Base-by-base conservation (phyloP, 2,797 vertebrate genomes). In the Malurus leucopterus region DNA sequence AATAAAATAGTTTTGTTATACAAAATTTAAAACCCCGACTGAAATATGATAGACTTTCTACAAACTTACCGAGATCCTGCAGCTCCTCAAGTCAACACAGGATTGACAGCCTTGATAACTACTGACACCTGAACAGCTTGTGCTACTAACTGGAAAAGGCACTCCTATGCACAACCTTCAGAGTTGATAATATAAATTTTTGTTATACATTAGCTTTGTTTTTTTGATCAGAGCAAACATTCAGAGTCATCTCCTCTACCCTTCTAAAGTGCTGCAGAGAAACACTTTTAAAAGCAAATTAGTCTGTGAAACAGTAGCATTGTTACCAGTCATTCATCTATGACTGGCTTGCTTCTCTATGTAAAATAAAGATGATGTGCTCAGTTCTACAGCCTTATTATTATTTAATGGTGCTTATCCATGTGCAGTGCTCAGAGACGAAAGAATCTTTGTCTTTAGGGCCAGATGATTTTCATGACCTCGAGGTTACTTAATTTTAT, bases 41-140 rank as follows among this genome's bases (percentile, higher is more conserved):
- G 69, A 95, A 92, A 93, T 68, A 71, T 15, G 88, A 92, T 16
- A 61, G 64, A 70, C 44, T 89, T 92, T 84, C 36, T 89, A 75
- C 91, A 95, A 86, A 53, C 7, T 65, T 62, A 36, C 68, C 43
- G 89, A 83, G 80, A 36, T 62, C 24, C 64, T 67, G 81, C 47
- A 64, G 26, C 30, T 62, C 54, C 84, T 89, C 29, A 69, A 51
- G 54, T 22, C 36, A 89, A 32, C 57, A 59, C 27, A 29, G 73
- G 10, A 61, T 9, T 85, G 75, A 84, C 65, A 86, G 83, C 30
- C 77, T 62, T 71, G 32, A 20, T 27, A 19, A 53, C 27, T 70
- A 30, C 29, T 72, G 20, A 73, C 38, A 83, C 63, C n/a, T 69
- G 62, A 84, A 50, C 29, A 75, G 74, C 17, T 53, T 32, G n/a